Conservation (phyloP, 2,888 invertebrate genomes). For the Eupithecia tripunctaria region DNA sequence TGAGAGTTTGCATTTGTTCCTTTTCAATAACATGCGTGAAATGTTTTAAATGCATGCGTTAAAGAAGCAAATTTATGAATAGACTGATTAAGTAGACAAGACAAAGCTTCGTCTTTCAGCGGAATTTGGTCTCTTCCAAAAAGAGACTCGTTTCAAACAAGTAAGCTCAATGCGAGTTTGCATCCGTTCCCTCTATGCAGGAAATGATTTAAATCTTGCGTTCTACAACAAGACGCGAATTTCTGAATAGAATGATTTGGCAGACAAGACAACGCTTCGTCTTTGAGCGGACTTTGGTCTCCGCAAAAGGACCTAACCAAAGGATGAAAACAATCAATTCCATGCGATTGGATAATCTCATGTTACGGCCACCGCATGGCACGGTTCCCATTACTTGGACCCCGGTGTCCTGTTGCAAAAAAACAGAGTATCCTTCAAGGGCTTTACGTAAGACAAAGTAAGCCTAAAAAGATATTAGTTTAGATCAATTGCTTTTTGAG, state of each 20-base stretch:
- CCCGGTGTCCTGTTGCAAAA: conserved; percentile 70
- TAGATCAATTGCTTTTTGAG: too few species aligned
- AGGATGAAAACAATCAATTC: conserved; percentile 72
- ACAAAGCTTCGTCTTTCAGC: too few species aligned
- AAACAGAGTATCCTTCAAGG: conserved; percentile 27
- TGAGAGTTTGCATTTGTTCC: too few species aligned
- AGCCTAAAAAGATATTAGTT: background rate
- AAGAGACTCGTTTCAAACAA: too few species aligned
- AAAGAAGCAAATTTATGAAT: too few species aligned
- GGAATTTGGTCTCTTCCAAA: too few species aligned
- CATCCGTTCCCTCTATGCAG: background rate
- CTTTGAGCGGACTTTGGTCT: background rate
- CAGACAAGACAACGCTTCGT: background rate
- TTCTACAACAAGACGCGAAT: background rate
- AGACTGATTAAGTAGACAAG: too few species aligned
- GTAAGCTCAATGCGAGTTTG: background rate
- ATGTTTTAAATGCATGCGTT: too few species aligned
- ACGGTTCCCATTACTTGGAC: conserved; percentile 59
- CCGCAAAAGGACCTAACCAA: conserved; percentile 15
- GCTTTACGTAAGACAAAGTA: conserved; percentile 5
- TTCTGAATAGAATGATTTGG: background rate
- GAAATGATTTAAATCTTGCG: background rate
- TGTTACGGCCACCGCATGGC: conserved; percentile 63
- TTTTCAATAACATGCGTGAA: too few species aligned
- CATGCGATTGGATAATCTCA: conserved; percentile 59